Percentiles rank a stretch among this genome's conserved stretches.
These are phyloP conservation scores for Indicator indicator DNA, from an alignment of 2,113 vertebrate genomes.

Conservation along the genomic window DNA sequence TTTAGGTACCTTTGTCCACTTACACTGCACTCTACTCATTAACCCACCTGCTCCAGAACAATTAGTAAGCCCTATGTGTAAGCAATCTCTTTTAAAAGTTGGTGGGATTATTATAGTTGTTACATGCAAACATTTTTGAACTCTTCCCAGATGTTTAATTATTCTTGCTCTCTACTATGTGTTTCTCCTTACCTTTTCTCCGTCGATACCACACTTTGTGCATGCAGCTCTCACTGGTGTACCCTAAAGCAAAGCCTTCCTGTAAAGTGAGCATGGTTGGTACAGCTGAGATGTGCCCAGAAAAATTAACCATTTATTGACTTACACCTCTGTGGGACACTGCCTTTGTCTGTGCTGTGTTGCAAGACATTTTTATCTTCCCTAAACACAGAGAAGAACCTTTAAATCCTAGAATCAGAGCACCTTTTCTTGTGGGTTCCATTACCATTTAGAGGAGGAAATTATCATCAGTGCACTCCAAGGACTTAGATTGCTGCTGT, in stretches of 20 bases:
- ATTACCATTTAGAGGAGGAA: too few species aligned
- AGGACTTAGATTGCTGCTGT: too few species aligned
- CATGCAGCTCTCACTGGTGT: neutral
- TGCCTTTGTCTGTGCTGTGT: neutral
- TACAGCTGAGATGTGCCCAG: neutral
- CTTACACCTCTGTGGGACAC: neutral
- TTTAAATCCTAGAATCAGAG: neutral
- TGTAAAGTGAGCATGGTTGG: neutral
- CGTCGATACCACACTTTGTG: neutral
- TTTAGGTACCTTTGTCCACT: neutral
- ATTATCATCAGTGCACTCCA: too few species aligned
- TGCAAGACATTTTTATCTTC: neutral
- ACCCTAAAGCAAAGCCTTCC: neutral
- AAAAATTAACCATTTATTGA: conserved; percentile 1
- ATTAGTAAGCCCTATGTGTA: neutral
- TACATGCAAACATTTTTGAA: neutral
- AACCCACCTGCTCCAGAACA: neutral
- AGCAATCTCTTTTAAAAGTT: neutral
- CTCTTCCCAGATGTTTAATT: neutral
- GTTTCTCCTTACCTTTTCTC: neutral
- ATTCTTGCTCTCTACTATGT: neutral
- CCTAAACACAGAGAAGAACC: neutral
- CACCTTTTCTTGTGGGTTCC: too few species aligned
- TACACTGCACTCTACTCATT: neutral
- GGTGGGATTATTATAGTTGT: neutral